Evolutionary conservation across 2,888 invertebrate species (phyloP).

Genomic region (Charanyca ferruginea): DNA sequence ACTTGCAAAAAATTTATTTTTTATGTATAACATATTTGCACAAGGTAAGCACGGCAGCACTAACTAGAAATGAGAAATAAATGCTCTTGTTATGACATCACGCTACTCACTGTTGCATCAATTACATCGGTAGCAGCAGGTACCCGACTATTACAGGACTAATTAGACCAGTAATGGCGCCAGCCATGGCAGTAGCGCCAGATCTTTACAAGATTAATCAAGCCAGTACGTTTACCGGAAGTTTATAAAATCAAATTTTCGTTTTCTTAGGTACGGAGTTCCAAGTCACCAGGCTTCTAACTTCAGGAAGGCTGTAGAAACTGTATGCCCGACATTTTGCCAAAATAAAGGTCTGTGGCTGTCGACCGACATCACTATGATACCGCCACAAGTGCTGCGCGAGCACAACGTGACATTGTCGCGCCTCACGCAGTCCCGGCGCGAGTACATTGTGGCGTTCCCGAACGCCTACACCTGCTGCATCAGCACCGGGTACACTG

Average conservation of each 20-base stretch:
- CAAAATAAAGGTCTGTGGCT: conserved; percentile 97
- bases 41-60: no score
- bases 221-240: no score
- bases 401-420: conserved; percentile 95
- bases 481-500: conserved; percentile 96
- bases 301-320: conserved; percentile 94
- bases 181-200: no score
- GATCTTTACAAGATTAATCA: no score
- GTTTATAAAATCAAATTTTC: neutral
- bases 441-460: conserved; percentile 97
- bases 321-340: conserved; percentile 95
- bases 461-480: conserved; percentile 96
- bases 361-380: conserved; percentile 97
- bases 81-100: no score
- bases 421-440: conserved; percentile 95
- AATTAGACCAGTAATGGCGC: no score
- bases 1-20: no score
- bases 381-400: conserved; percentile 95
- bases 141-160: no score
- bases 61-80: no score
- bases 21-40: no score
- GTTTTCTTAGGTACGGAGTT: conserved; percentile 93
- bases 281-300: conserved; percentile 94
- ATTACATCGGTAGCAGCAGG: no score
- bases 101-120: no score